phyloP scores from a whole-genome alignment of 2,888 invertebrate genomes.

The Ligdia adustata region DNA sequence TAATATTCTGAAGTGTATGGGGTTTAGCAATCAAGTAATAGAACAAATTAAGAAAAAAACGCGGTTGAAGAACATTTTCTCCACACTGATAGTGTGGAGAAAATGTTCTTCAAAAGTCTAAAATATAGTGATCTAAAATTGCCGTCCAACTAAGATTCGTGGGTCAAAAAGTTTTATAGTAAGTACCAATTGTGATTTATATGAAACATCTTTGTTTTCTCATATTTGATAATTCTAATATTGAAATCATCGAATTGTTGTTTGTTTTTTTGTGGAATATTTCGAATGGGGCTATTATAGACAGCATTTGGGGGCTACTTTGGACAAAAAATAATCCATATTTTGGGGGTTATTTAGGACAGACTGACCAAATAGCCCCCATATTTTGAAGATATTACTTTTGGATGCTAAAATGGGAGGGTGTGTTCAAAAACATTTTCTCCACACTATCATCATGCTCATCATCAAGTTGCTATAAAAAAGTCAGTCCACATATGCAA shows the following conservation, averaged over 20 bases:
- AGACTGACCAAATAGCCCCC: constrained; percentile 9
- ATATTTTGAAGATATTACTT: constrained; percentile 9
- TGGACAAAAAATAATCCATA: constrained; percentile 15
- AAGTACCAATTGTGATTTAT: constrained; percentile 17
- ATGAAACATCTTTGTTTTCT: constrained; percentile 14
- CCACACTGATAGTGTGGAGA: too few species aligned
- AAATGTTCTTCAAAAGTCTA: constrained; percentile 11
- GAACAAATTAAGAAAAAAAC: too few species aligned
- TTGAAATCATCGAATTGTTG: too few species aligned
- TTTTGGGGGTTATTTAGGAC: constrained; percentile 14
- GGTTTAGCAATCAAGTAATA: too few species aligned
- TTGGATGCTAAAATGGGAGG: constrained; percentile 5
- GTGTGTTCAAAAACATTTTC: constrained; percentile 5
- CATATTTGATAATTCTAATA: too few species aligned
- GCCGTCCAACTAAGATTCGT: constrained; percentile 14
- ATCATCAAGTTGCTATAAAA: too few species aligned
- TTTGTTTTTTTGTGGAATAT: constrained; percentile 17
- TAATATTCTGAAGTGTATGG: too few species aligned
- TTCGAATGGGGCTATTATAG: constrained; percentile 17
- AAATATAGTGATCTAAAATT: constrained; percentile 16
- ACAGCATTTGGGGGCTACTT: constrained; percentile 14
- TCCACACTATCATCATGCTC: too few species aligned
- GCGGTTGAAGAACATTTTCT: too few species aligned
- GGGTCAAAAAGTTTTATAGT: constrained; percentile 13
- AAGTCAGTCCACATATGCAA: too few species aligned